A percentile compares a stretch with the other conserved stretches of the same genome.
Evolutionary conservation across 2,113 vertebrate genomes (phyloP).

Genomic region (Catharus minimus): DNA sequence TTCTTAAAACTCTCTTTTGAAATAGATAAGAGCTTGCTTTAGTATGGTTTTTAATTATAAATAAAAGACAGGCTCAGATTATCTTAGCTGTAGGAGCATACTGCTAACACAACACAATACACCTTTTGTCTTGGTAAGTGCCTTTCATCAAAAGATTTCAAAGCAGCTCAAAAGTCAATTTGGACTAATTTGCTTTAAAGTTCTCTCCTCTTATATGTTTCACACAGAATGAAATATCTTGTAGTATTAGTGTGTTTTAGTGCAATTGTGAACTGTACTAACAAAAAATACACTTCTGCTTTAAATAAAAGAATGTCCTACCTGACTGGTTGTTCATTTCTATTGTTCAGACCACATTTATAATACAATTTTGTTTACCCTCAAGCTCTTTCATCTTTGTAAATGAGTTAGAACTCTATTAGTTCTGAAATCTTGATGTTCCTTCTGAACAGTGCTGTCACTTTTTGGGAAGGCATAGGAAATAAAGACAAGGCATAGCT

Average conservation of each 20-base stretch:
- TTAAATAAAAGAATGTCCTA: neutral
- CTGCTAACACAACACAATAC: neutral
- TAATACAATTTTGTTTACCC: neutral
- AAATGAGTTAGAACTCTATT: neutral
- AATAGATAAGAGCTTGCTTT: neutral
- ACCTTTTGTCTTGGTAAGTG: neutral
- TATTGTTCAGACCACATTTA: neutral
- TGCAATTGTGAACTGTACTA: neutral
- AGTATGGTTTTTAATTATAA: constrained; percentile 13
- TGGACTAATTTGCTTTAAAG: neutral
- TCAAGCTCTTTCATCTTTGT: neutral
- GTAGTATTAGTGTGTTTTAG: neutral
- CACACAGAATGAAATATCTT: neutral
- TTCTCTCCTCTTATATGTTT: neutral
- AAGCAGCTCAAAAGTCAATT: constrained; percentile 20
- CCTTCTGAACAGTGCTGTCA: neutral
- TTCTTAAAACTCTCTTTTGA: constrained; percentile 29
- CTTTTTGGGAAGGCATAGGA: constrained; percentile 7
- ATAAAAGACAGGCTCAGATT: neutral
- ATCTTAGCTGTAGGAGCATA: neutral
- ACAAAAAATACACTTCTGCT: neutral
- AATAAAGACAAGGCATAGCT: neutral
- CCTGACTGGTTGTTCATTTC: constrained; percentile 3
- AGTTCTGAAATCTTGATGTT: neutral
- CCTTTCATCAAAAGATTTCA: constrained; percentile 21